Percentiles rank a stretch among this genome's conserved stretches.
phyloP scores from a whole-genome alignment of 2,113 vertebrate species.

The Brachypteracias leptosomus region DNA sequence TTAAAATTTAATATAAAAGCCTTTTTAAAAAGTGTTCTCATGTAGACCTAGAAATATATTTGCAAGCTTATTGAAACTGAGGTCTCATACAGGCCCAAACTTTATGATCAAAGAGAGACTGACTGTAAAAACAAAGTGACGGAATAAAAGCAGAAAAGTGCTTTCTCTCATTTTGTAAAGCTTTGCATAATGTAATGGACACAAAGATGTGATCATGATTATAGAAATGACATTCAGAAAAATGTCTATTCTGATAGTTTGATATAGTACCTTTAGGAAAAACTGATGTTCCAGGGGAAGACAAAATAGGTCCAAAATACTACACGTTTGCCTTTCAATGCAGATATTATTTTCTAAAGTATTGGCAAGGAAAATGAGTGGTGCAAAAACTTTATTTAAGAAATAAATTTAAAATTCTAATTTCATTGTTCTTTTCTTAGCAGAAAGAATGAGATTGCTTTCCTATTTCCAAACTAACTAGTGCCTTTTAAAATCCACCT shows the following conservation, averaged over 20 bases:
- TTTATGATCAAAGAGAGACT: neutral
- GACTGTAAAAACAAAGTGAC: neutral
- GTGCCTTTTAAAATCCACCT: neutral
- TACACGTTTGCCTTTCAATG: neutral
- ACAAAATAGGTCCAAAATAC: neutral
- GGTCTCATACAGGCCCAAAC: neutral
- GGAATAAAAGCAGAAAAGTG: neutral
- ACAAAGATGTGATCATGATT: neutral
- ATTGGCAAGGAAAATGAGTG: neutral
- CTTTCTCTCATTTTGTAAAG: neutral
- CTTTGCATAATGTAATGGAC: neutral
- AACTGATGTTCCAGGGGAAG: neutral
- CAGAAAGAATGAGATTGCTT: neutral
- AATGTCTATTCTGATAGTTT: neutral
- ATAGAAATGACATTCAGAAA: neutral
- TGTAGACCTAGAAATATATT: neutral
- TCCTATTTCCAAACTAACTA: neutral
- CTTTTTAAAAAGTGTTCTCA: neutral
- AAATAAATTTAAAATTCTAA: neutral
- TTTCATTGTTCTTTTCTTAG: neutral
- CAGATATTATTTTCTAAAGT: neutral
- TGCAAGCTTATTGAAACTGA: neutral
- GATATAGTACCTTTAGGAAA: neutral
- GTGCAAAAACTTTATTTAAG: neutral
- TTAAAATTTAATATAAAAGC: neutral